Percentiles rank a stretch among this genome's conserved stretches.
These are phyloP conservation scores for Pempheris klunzingeri DNA, from an alignment of 2,797 vertebrate genomes.

Conservation along the genomic window DNA sequence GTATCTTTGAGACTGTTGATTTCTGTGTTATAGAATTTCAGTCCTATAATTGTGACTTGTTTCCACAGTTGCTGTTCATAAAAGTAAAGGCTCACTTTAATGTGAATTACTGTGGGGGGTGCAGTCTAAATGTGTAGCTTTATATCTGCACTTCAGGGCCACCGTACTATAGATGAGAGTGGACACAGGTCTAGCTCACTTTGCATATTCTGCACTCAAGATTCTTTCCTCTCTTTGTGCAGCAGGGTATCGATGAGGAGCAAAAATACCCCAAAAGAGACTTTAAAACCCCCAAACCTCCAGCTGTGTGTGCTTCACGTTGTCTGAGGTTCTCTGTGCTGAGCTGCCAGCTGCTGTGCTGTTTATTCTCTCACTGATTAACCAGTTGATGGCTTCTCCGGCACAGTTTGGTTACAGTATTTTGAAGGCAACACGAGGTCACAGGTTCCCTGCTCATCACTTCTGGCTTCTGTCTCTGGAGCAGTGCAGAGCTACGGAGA, in stretches of 20 bases:
- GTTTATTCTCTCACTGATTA: slow-evolving; percentile 62
- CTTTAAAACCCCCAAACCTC: background rate
- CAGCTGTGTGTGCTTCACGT: background rate
- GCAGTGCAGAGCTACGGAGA: background rate
- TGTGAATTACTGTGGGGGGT: too few relatives aligned
- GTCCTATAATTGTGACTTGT: background rate
- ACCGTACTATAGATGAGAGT: background rate
- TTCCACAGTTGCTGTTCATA: background rate
- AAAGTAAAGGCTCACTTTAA: too few relatives aligned
- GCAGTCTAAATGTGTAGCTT: background rate
- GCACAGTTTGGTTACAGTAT: slow-evolving; percentile 8
- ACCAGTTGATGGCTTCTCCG: slow-evolving; percentile 39
- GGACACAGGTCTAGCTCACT: too few relatives aligned
- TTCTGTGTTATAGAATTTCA: too few relatives aligned
- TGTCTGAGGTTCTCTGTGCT: background rate
- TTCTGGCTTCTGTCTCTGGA: background rate
- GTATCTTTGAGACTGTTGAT: too few relatives aligned
- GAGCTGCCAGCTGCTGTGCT: background rate
- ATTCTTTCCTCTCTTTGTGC: background rate
- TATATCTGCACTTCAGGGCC: background rate
- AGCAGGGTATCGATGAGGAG: background rate
- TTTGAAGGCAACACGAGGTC: background rate
- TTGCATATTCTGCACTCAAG: background rate
- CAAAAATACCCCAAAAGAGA: background rate
- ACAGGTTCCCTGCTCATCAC: background rate